These are phyloP conservation scores for Spodoptera exigua DNA, from an alignment of 2,888 invertebrate genomes.

Conservation along the genomic window DNA sequence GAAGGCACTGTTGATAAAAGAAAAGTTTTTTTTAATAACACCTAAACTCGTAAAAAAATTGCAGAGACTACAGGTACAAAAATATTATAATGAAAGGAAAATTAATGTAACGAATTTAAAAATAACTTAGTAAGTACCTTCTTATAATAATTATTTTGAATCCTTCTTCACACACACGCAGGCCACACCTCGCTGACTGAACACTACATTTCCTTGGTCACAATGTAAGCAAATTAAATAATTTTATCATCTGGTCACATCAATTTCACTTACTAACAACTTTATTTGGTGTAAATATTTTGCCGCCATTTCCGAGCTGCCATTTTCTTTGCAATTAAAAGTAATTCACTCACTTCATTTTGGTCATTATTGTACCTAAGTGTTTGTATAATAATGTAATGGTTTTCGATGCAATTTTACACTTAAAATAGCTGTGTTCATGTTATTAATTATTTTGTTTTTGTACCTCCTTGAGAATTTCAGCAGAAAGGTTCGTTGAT, in stretches of 20 bases:
- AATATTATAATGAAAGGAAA: neutral
- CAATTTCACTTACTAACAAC: slow-evolving; percentile 62
- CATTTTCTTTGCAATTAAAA: slow-evolving; percentile 66
- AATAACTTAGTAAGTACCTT: neutral
- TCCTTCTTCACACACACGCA: slow-evolving; percentile 1
- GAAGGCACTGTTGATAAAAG: too few relatives aligned
- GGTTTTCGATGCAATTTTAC: slow-evolving; percentile 27
- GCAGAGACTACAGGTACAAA: neutral
- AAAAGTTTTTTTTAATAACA: too few relatives aligned
- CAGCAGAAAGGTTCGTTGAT: too few relatives aligned
- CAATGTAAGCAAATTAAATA: slow-evolving; percentile 60
- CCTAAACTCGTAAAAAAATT: too few relatives aligned
- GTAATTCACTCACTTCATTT: slow-evolving; percentile 59
- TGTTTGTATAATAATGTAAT: slow-evolving; percentile 43
- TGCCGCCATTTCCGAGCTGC: slow-evolving; percentile 61
- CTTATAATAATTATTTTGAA: slow-evolving; percentile 13
- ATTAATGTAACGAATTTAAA: slow-evolving; percentile 13
- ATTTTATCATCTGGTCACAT: slow-evolving; percentile 52
- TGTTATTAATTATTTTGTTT: slow-evolving; percentile 22
- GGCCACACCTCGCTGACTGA: slow-evolving; percentile 8
- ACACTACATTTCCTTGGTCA: slow-evolving; percentile 37
- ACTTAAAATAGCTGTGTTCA: slow-evolving; percentile 14
- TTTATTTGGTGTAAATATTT: slow-evolving; percentile 56
- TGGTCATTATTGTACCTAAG: slow-evolving; percentile 43
- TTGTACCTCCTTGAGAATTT: neutral